Percentiles rank a stretch among this genome's conserved stretches.
These are phyloP conservation scores for Abscondita cerata DNA, from an alignment of 2,888 invertebrate species.

Conservation along the genomic window DNA sequence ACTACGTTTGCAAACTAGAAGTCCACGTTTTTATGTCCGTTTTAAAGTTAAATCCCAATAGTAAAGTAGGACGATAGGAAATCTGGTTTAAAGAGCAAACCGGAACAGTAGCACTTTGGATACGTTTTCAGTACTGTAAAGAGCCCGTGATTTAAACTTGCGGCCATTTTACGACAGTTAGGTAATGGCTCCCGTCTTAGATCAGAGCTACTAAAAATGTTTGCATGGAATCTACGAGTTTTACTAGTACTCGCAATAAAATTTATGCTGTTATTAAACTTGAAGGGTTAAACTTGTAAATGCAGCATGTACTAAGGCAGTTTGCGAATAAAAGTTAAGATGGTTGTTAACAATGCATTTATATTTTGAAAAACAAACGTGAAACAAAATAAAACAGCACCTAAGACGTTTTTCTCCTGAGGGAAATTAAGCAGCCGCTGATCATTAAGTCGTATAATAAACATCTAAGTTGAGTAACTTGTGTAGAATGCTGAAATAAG, in stretches of 20 bases:
- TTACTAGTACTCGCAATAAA: slow-evolving; percentile 39
- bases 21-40: slow-evolving; percentile 27
- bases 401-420: no score
- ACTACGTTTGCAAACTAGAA: not conserved
- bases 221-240: slow-evolving; percentile 38
- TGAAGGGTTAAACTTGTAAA: slow-evolving; percentile 39
- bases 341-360: not conserved
- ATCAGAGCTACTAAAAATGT: slow-evolving; percentile 45
- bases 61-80: slow-evolving; percentile 34
- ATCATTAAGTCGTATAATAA: no score
- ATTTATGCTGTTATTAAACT: slow-evolving; percentile 43
- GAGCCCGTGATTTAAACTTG: slow-evolving; percentile 39
- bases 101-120: slow-evolving; percentile 32
- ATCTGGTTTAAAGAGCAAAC: slow-evolving; percentile 28
- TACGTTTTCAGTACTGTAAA: slow-evolving; percentile 36
- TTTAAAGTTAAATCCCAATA: slow-evolving; percentile 31
- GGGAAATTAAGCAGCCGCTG: no score
- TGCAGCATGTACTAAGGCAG: slow-evolving; percentile 35
- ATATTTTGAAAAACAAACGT: slow-evolving; percentile 6
- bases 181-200: slow-evolving; percentile 41
- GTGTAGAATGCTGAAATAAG: slow-evolving; percentile 32
- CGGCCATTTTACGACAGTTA: slow-evolving; percentile 44
- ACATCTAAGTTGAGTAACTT: slow-evolving; percentile 34
- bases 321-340: slow-evolving; percentile 27
- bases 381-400: no score